Percentiles rank a stretch among this genome's conserved stretches.
Evolutionary conservation across 2,113 vertebrate species (phyloP).

Genomic region (Carettochelys insculpta): DNA sequence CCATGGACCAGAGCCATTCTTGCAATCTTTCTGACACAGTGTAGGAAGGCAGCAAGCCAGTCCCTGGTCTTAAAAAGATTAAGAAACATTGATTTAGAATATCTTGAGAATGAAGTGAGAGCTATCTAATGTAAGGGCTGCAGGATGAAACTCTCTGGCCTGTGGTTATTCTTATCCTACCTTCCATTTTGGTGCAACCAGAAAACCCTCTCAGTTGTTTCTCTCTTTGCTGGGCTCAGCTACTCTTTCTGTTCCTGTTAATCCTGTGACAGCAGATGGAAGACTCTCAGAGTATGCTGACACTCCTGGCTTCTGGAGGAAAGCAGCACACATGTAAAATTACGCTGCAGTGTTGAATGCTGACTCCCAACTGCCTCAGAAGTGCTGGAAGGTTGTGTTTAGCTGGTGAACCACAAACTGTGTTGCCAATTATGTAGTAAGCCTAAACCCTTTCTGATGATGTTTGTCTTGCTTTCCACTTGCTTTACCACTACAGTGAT

Average conservation of each 20-base stretch:
- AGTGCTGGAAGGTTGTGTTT: background rate
- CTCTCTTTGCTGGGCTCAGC: background rate
- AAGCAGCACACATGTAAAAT: accelerated
- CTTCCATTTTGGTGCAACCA: background rate
- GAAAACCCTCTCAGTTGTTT: conserved; percentile 1
- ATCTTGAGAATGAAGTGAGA: conserved; percentile 41
- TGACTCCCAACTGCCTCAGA: background rate
- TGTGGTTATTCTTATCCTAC: background rate
- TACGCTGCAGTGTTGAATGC: background rate
- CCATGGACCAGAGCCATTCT: too few species aligned
- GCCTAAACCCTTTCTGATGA: background rate
- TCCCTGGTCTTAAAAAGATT: too few species aligned
- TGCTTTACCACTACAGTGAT: background rate
- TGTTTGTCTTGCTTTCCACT: conserved; percentile 18
- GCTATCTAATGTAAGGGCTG: background rate
- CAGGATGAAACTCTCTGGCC: conserved; percentile 19
- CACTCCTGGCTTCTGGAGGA: background rate
- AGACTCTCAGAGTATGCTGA: background rate
- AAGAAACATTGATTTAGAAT: background rate
- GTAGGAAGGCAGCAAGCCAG: too few species aligned
- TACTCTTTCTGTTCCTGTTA: background rate
- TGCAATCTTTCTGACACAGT: too few species aligned
- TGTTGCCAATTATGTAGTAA: background rate
- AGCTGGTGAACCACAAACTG: background rate
- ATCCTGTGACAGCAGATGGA: accelerated